These are phyloP conservation scores for Agelastica alni DNA, from an alignment of 2,888 invertebrate genomes.

Conservation along the genomic window DNA sequence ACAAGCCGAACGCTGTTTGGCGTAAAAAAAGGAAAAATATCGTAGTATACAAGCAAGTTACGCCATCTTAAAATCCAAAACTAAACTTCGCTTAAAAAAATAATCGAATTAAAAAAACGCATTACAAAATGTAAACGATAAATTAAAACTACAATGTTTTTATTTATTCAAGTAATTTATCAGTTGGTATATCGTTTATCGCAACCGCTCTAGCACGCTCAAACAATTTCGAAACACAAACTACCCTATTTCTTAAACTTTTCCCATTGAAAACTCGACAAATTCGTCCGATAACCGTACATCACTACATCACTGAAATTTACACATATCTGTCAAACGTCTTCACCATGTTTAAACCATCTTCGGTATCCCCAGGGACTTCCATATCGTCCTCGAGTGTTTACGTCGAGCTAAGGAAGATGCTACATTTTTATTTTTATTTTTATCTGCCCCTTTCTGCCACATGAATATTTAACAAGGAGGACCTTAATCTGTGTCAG, in stretches of 20 bases:
- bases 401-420: conserved; percentile 51
- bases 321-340: conserved; percentile 38
- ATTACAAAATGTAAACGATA: no score
- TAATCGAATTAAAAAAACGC: no score
- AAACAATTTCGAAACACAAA: conserved; percentile 4
- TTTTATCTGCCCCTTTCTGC: conserved; percentile 62
- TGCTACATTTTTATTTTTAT: conserved; percentile 61
- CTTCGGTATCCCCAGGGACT: conserved; percentile 30
- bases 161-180: no score
- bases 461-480: conserved; percentile 64
- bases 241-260: conserved; percentile 6
- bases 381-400: conserved; percentile 56
- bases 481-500: conserved; percentile 63
- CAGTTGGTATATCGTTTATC: no score
- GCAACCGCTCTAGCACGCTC: not conserved
- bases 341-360: conserved; percentile 22
- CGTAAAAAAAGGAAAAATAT: no score
- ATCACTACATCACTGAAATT: conserved; percentile 27
- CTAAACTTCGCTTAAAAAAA: no score
- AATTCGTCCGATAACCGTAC: conserved; percentile 12
- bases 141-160: no score
- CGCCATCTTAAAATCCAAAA: no score
- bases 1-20: no score
- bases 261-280: conserved; percentile 12
- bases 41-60: no score